Base-by-base conservation (phyloP, 1,140 invertebrate species). In the Apis cerana region DNA sequence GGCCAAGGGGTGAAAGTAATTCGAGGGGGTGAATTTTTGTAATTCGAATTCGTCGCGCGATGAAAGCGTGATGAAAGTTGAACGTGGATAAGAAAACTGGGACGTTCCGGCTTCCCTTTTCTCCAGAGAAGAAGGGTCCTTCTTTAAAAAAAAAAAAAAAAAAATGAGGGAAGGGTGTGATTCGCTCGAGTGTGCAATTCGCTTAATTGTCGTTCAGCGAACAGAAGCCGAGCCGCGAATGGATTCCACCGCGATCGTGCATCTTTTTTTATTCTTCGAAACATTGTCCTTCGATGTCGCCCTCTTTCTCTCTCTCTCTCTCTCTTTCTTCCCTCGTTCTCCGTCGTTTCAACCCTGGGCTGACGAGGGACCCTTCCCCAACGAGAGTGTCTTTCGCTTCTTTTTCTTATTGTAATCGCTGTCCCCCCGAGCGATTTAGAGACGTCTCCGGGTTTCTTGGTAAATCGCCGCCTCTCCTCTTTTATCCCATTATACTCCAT, bases 131-230 rank as follows among this genome's bases (percentile, higher is more conserved):
- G 75, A 74, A 87, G 87, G 70, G 85, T 84, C 77, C 83, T 89
- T 89, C 87, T 84, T 89, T 89, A 89, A 87, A 86, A 84, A 69
- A 76, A 76, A 58, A 84, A 61, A 33, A 54, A 12, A 75, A 21
- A 65, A 1, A 52, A 23, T 50, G 52, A 65, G n/a, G 21, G 23
- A 15, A 11, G 65, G 75, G 80, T 64, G 69, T 70, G 33, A 82
- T 68, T 77, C 65, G 50, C 78, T 77, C 61, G 50, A 82, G 75
- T 78, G 75, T 83, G 75, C 76, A 72, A 68, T 82, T 82, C 80
- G 80, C 87, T 88, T 88, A 90, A 90, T 89, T 89, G 89, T 89
- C 87, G 82, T 86, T 85, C 78, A 80, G 79, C 80, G 83, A 88
- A 64, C 80, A 85, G 33, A 33, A 87, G 79, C 75, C 33, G 65